Conservation (phyloP, 2,113 vertebrate species). For the Polyodon spathula region DNA sequence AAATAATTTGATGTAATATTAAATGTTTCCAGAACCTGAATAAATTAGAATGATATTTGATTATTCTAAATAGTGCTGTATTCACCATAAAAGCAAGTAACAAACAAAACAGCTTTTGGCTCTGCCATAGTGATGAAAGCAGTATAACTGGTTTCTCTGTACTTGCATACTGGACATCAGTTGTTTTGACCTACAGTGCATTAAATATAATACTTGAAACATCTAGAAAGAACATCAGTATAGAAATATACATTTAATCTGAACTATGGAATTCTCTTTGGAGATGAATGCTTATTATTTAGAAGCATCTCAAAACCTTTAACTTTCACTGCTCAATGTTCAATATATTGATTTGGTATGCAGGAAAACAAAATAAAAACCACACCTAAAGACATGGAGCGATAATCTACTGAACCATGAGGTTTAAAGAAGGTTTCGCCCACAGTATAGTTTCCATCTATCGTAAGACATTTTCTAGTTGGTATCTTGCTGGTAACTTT, state of each 20-base stretch:
- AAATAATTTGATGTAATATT: no score
- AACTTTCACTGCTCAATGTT: background rate
- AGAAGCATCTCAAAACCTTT: background rate
- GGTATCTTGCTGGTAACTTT: constrained; percentile 1
- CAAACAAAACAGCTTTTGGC: no score
- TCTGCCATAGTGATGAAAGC: no score
- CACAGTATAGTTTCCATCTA: background rate
- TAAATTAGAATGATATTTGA: no score
- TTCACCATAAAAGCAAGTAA: no score
- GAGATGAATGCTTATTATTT: background rate
- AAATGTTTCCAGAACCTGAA: no score
- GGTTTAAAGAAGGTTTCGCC: background rate
- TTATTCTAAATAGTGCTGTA: no score
- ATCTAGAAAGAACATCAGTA: no score
- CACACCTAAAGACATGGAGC: background rate
- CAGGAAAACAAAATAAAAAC: background rate
- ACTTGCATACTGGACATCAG: no score
- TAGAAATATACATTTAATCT: background rate
- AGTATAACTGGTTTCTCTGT: no score
- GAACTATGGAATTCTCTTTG: background rate
- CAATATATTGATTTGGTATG: background rate
- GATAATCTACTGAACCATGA: background rate
- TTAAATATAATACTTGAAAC: no score
- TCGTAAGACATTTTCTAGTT: background rate
- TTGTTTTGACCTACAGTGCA: no score